Percentiles rank a stretch among this genome's conserved stretches.
These are phyloP conservation scores for Bathynomus jamesi DNA, from an alignment of 1,140 invertebrate species.

Conservation along the genomic window DNA sequence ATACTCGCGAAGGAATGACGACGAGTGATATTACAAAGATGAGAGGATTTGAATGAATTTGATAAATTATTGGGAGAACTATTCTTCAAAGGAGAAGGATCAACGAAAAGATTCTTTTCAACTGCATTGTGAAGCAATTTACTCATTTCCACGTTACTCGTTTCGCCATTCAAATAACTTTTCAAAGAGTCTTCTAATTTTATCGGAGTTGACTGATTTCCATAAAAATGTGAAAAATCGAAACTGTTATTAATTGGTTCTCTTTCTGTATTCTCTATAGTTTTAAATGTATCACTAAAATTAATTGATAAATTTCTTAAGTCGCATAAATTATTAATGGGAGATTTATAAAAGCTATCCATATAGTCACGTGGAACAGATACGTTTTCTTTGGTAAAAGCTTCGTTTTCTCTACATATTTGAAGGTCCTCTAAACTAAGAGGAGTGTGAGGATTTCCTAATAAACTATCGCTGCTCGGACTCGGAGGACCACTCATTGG, in stretches of 20 bases:
- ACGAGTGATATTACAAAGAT: constrained; percentile 7
- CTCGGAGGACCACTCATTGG: constrained; percentile 25
- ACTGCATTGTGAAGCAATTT: constrained; percentile 18
- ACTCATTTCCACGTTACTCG: constrained; percentile 9
- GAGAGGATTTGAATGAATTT: not conserved
- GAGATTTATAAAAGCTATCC: not conserved
- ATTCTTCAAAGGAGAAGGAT: constrained; percentile 12
- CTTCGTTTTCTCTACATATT: not conserved
- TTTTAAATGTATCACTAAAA: too few relatives aligned
- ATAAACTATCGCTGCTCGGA: constrained; percentile 21
- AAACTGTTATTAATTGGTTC: too few relatives aligned
- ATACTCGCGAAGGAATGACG: constrained; percentile 29
- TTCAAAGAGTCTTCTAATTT: not conserved
- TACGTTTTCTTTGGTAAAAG: not conserved
- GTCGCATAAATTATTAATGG: not conserved
- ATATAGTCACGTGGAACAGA: not conserved
- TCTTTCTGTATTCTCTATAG: too few relatives aligned
- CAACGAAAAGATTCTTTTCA: constrained; percentile 20
- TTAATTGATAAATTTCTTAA: not conserved
- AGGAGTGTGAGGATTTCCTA: constrained; percentile 20
- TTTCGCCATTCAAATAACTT: not conserved
- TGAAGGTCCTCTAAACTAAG: constrained; percentile 19
- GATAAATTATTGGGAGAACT: not conserved
- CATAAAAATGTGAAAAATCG: not conserved
- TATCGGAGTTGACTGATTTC: not conserved